Conservation (phyloP, 2,113 vertebrate species). For the Prionailurus viverrinus region DNA sequence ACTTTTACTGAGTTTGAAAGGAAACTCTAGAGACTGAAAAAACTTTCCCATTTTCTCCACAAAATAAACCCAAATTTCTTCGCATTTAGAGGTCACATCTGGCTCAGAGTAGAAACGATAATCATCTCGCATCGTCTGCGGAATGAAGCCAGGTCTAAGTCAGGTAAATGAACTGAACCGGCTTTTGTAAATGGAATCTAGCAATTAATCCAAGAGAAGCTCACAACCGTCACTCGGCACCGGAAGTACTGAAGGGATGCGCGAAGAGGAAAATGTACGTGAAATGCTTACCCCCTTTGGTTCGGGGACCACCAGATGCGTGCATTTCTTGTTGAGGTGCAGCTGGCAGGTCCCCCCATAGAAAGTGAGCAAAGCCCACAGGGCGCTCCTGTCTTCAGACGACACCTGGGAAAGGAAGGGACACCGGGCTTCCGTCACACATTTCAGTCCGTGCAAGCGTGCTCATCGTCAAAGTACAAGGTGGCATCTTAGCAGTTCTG, state of each 20-base stretch:
- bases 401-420: conserved; percentile 89
- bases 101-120: background rate
- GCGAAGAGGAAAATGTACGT: background rate
- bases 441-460: rapidly evolving
- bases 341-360: conserved; percentile 97
- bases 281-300: conserved; percentile 94
- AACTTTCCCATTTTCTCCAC: background rate
- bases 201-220: conserved; percentile 3
- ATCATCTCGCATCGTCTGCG: background rate
- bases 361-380: conserved; percentile 98
- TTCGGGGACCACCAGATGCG: conserved; percentile 96
- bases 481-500: background rate
- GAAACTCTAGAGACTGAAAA: background rate
- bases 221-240: background rate
- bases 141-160: background rate
- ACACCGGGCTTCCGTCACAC: conserved; percentile 49
- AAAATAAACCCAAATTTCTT: background rate
- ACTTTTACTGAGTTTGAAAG: background rate
- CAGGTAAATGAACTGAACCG: background rate
- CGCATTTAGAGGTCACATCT: background rate
- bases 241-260: conserved; percentile 42
- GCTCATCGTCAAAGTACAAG: background rate
- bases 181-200: conserved; percentile 26
- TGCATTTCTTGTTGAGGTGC: conserved; percentile 96
- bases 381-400: conserved; percentile 91